phyloP scores from a whole-genome alignment of 2,888 invertebrate species.

The Sclerodermus sp. region DNA sequence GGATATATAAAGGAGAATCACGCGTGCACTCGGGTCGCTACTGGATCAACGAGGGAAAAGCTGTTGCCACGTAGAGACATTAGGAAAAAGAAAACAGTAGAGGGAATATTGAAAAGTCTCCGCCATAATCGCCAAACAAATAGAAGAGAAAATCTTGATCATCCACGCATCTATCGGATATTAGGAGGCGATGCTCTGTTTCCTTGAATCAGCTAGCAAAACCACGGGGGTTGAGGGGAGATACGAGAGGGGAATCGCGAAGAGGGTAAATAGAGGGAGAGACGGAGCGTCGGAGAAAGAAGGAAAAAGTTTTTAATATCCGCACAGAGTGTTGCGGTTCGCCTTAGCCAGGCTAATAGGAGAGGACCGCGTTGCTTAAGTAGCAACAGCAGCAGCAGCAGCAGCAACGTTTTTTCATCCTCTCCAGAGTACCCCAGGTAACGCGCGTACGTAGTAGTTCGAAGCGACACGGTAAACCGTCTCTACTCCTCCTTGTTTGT shows the following conservation, averaged over 20 bases:
- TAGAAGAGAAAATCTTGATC: too few relatives aligned
- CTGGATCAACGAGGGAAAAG: constrained; percentile 11
- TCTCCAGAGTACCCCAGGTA: too few relatives aligned
- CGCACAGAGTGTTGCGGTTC: background rate
- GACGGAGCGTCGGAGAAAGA: constrained; percentile 2
- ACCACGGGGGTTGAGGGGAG: background rate
- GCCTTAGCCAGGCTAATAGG: background rate
- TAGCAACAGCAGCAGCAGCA: too few relatives aligned
- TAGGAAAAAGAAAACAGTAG: background rate
- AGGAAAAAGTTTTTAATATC: constrained; percentile 6
- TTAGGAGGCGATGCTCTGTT: too few relatives aligned
- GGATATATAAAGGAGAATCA: constrained; percentile 33
- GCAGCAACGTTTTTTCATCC: background rate
- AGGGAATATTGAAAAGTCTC: too few relatives aligned
- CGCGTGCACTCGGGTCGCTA: constrained; percentile 3
- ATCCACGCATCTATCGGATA: too few relatives aligned
- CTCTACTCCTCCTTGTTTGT: too few relatives aligned
- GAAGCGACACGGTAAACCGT: too few relatives aligned
- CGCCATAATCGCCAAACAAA: too few relatives aligned
- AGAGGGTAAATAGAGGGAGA: constrained; percentile 2
- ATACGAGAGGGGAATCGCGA: constrained; percentile 14
- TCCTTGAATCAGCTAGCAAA: too few relatives aligned
- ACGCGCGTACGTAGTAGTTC: too few relatives aligned
- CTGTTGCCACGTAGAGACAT: constrained; percentile 2
- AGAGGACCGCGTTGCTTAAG: background rate